Evolutionary conservation across 2,797 vertebrate genomes (phyloP).

Genomic region (Falco concolor): DNA sequence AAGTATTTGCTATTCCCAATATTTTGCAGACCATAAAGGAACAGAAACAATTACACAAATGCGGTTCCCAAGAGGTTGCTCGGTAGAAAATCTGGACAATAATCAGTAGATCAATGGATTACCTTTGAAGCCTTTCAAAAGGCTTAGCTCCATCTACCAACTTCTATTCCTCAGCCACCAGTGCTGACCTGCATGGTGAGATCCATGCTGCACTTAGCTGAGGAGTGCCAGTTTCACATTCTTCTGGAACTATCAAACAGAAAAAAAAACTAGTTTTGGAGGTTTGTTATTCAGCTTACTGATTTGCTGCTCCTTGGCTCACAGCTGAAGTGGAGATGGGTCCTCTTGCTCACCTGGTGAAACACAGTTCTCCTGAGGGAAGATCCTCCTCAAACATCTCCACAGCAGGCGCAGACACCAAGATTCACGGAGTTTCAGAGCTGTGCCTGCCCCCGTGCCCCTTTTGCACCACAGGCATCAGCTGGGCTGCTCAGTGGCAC

Average conservation of each 20-base stretch:
- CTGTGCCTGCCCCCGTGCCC: background rate
- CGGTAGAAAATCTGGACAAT: background rate
- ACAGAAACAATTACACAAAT: background rate
- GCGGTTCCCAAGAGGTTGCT: background rate
- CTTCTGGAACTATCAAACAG: background rate
- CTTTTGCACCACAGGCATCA: background rate
- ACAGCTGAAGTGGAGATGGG: background rate
- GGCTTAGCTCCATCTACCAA: background rate
- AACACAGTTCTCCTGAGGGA: background rate
- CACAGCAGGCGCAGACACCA: background rate
- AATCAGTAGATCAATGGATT: background rate
- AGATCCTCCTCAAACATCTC: background rate
- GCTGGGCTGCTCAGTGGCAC: rapidly evolving
- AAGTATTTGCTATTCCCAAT: background rate
- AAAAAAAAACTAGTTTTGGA: background rate
- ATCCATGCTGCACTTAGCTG: no score
- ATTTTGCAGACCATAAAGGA: background rate
- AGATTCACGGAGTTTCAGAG: rapidly evolving
- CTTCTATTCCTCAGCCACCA: background rate
- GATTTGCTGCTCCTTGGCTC: background rate
- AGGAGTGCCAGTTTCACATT: background rate
- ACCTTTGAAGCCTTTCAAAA: background rate
- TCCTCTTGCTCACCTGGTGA: background rate
- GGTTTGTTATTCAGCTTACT: background rate
- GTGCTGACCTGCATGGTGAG: background rate